A percentile compares a stretch with the other conserved stretches of the same genome.
Conservation (phyloP, 2,113 vertebrate genomes). For the Pampusana beccarii region DNA sequence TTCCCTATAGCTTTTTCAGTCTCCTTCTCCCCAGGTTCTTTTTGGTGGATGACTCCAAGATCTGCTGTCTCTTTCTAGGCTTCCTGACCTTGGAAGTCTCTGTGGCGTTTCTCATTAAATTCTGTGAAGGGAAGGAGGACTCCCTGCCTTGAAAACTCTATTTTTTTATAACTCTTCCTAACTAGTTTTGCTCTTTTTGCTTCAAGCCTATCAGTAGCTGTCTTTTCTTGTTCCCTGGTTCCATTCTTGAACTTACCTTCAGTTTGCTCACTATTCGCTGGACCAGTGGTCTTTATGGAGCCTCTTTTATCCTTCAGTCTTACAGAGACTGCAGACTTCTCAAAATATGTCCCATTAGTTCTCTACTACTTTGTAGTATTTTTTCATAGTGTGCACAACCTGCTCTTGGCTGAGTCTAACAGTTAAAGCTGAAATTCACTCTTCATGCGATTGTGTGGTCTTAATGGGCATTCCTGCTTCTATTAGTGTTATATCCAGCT, state of each 20-base stretch:
- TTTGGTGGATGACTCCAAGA: background rate
- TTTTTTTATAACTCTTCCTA: background rate
- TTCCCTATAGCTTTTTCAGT: background rate
- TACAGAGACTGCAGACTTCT: background rate
- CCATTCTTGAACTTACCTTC: background rate
- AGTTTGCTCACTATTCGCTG: background rate
- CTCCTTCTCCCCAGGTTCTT: background rate
- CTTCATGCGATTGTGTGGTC: background rate
- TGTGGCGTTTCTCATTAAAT: background rate
- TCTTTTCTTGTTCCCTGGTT: background rate
- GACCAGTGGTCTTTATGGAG: background rate
- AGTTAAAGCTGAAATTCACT: background rate
- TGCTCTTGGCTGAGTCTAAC: rapidly evolving
- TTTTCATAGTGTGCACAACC: background rate
- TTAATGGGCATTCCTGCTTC: background rate
- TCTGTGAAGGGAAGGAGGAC: background rate
- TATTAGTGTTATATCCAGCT: background rate
- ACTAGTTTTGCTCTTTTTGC: background rate
- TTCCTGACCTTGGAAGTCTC: background rate
- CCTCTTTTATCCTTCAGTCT: background rate
- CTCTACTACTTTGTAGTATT: background rate
- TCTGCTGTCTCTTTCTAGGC: background rate
- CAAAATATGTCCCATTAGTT: background rate
- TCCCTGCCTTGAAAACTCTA: background rate
- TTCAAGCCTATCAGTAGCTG: background rate